phyloP scores from a whole-genome alignment of 2,888 invertebrate species.

The Tetragnatha montana region DNA sequence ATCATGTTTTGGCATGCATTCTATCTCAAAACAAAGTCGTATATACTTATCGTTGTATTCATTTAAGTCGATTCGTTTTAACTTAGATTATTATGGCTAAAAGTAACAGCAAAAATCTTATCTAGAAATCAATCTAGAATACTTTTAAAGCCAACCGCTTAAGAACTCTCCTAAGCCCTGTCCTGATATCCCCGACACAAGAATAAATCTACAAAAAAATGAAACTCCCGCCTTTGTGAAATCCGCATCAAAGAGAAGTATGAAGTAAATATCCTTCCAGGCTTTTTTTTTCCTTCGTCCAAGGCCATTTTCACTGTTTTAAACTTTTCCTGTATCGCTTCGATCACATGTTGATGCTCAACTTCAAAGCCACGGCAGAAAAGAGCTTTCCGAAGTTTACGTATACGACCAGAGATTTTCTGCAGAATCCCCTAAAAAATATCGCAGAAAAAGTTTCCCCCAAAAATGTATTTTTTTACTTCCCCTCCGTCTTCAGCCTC shows the following conservation, averaged over 20 bases:
- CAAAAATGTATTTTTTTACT: constrained; percentile 1
- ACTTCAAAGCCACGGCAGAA: constrained; percentile 17
- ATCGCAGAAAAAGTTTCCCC: constrained; percentile 17
- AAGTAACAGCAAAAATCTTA: neutral
- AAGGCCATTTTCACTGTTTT: constrained; percentile 3
- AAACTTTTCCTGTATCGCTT: neutral
- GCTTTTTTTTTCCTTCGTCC: neutral
- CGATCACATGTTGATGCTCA: constrained; percentile 21
- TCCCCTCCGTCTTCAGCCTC: neutral
- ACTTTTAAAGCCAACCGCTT: neutral
- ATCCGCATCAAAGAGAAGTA: neutral
- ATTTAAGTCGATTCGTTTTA: no score
- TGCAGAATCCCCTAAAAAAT: constrained; percentile 18
- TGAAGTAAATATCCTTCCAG: neutral
- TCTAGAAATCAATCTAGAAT: neutral
- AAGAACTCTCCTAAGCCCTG: neutral
- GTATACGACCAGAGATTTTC: neutral
- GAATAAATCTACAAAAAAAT: neutral
- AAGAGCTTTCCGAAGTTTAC: constrained; percentile 4
- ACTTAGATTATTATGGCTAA: no score
- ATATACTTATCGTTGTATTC: no score
- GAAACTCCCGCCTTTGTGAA: neutral
- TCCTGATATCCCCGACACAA: neutral
- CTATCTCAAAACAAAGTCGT: no score
- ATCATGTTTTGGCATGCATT: no score